Evolutionary conservation across 2,113 vertebrate genomes (phyloP).

Genomic region (Erythrolamprus reginae): DNA sequence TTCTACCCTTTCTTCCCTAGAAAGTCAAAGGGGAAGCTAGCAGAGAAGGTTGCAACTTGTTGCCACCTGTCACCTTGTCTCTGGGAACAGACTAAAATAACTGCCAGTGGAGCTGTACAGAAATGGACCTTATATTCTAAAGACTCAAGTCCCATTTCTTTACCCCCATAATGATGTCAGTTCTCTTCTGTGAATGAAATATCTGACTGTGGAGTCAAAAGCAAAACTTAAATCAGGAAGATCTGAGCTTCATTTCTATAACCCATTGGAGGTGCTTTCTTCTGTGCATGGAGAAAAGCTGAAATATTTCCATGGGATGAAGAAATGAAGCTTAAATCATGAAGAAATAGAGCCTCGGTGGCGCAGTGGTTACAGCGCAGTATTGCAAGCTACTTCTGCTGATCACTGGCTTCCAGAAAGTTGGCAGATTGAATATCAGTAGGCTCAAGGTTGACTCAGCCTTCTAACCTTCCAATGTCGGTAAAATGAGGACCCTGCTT

Average conservation of each 20-base stretch:
- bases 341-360: too few relatives aligned
- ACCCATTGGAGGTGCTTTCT: not conserved
- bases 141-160: not conserved
- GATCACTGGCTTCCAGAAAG: too few relatives aligned
- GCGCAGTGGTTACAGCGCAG: too few relatives aligned
- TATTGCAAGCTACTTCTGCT: too few relatives aligned
- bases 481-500: too few relatives aligned
- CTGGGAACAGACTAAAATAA: not conserved
- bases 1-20: not conserved
- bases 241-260: not conserved
- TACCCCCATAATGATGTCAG: not conserved
- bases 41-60: not conserved
- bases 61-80: not conserved
- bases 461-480: too few relatives aligned
- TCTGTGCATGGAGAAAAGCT: not conserved
- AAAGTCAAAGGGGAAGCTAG: not conserved
- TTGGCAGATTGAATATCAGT: too few relatives aligned
- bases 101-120: not conserved
- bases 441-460: too few relatives aligned
- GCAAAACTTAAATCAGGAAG: not conserved
- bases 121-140: not conserved
- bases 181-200: not conserved
- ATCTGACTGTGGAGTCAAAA: not conserved
- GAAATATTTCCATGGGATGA: not conserved
- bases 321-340: not conserved